Base-by-base conservation (phyloP, 1,140 invertebrate genomes). In the Eumaeus atala region DNA sequence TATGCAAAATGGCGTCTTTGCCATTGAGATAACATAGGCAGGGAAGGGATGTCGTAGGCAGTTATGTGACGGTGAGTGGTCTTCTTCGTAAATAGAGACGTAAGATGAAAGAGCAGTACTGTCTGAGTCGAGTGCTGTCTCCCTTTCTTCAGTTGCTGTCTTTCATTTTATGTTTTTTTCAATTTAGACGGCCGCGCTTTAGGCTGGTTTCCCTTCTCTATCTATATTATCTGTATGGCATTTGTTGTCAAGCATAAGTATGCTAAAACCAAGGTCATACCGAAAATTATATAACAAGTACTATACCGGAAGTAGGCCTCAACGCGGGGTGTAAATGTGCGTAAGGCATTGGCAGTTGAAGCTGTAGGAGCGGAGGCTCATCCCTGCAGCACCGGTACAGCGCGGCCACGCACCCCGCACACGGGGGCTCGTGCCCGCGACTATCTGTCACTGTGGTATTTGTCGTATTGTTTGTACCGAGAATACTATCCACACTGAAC, bases 401-500 rank as follows among this genome's bases (percentile, higher is more conserved):
- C 1, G 83, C 79, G 0, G 83, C 79, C 16, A 87, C 81, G 51
- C 83, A 87, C 1, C 78, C 81, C 0, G 78, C 79, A 37, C 83
- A 87, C 17, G 83, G 81, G 1, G 84, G 78, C 66, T 84, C 81
- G 56, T 74, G 72, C 9, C 57, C 40, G 33, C 71, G 58, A 2
- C 53, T 18, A 48, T 82, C 77, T 44, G 68, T 54, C 8, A 61
- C 51, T n/a, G 55, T 52, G 64, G 54, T 66, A n/a, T 60, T 28
- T 16, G 61, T 40, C n/a, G 61, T 59, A 9, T 72, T 69, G 67
- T 73, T 70, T 51, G 67, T 77, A 34, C 74, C 73, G 48, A 84
- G 51, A 37, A 87, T 87, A 66, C 81, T 82, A 52, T 87, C 84
- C 17, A 87, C 81, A 82, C 84, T 87, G 56, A 87, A 87, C 77